Percentiles rank a stretch among this genome's conserved stretches.
Evolutionary conservation across 2,797 vertebrate genomes (phyloP).

Genomic region (Sarcophilus harrisii): DNA sequence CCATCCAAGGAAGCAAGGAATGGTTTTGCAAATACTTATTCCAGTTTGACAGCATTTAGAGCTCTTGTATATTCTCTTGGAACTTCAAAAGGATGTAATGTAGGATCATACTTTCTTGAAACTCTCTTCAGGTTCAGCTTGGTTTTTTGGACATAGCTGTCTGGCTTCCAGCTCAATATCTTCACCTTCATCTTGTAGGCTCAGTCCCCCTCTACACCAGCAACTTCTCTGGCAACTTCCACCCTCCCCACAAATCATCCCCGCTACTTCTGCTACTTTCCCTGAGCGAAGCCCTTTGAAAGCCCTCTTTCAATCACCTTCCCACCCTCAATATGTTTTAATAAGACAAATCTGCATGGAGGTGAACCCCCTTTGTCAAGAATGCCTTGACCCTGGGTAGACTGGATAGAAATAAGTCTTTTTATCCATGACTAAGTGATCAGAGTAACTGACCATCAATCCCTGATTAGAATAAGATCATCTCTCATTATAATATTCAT

Average conservation of each 20-base stretch:
- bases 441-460: not conserved
- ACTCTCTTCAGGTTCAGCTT: conserved; percentile 84
- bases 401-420: not conserved
- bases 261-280: too few species aligned
- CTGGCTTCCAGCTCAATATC: too few species aligned
- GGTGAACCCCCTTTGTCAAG: not conserved
- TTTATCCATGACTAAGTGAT: not conserved
- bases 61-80: conserved; percentile 93
- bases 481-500: not conserved
- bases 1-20: conserved; percentile 96
- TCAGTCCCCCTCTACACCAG: too few species aligned
- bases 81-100: conserved; percentile 95
- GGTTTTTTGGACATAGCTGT: too few species aligned
- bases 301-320: too few species aligned
- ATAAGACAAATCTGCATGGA: not conserved
- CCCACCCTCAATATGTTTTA: not conserved
- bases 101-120: conserved; percentile 97
- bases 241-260: too few species aligned
- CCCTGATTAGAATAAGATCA: not conserved
- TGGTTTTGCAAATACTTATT: conserved; percentile 96
- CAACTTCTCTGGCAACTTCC: too few species aligned
- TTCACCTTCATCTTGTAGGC: too few species aligned
- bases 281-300: too few species aligned
- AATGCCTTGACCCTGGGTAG: not conserved
- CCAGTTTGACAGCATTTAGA: conserved; percentile 96